Conservation (phyloP, 2,888 invertebrate species). For the Scelioninae gen. 2 region DNA sequence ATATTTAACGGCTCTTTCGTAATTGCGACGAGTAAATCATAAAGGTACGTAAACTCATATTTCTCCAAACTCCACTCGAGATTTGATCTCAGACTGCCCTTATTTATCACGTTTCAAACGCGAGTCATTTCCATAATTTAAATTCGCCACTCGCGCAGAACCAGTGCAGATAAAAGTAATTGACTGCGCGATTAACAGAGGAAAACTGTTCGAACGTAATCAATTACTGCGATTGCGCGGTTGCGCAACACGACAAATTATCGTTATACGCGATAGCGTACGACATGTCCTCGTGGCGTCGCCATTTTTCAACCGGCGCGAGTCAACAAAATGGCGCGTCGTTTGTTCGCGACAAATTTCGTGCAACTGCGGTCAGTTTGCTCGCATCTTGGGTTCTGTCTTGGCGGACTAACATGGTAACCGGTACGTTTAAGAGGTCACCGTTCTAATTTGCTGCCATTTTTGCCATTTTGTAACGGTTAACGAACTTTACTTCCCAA, state of each 20-base stretch:
- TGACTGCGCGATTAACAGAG: not conserved
- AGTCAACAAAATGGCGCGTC: not conserved
- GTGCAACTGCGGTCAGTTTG: not conserved
- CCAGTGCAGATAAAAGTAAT: conserved; percentile 7
- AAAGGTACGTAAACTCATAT: no score
- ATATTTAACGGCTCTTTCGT: no score
- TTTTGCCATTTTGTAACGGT: no score
- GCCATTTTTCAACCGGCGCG: not conserved
- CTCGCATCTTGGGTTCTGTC: no score
- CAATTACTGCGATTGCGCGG: not conserved
- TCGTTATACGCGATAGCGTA: not conserved
- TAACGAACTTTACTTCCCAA: no score
- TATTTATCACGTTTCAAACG: not conserved
- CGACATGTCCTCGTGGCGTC: not conserved
- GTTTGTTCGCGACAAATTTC: not conserved
- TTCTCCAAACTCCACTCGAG: not conserved
- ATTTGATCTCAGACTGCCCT: not conserved
- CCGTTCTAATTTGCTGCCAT: no score
- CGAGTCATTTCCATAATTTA: not conserved
- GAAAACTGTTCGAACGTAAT: conserved; percentile 2
- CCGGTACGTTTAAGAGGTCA: no score
- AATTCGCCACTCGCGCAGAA: not conserved
- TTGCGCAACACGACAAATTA: not conserved
- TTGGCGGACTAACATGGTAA: not conserved
- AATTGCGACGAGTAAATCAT: no score